Base-by-base conservation (phyloP, 2,888 invertebrate genomes). In the Eristalis tenax region DNA sequence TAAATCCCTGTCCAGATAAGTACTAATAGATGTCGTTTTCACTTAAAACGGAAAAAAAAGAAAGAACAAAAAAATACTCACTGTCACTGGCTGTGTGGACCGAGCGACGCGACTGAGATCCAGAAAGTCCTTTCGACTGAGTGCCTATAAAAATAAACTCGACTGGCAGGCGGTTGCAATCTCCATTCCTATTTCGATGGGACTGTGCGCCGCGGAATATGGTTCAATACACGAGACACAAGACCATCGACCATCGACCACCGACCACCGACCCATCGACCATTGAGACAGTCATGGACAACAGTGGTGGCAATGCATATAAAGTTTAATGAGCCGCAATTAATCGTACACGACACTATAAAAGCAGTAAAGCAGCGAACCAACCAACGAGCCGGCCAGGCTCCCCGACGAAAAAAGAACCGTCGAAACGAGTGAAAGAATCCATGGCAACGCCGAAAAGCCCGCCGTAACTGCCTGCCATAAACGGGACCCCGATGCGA, bases 321-420 rank as follows among this genome's bases (percentile, higher is more conserved):
- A 91, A 92, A 92, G 91, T 92, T 92, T 91, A 92, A 92, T 92
- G 92, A 92, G 92, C 91, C 91, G 91, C 92, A 92, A 92, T 92
- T 92, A 92, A 92, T 92, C 91, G 91, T 92, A 91, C 91, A 92
- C 90, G 88, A 90, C 90, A 91, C 91, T 90, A 91, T 91, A 91
- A 90, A 91, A 90, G 90, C 86, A 82, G 77, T 83, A 78, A 88
- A 83, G 50, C 50, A 76, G 73, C 28, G 56, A 50, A 56, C 57
- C 35, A 59, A 66, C 66, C 69, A 35, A 63, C 13, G 13, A 10
- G 32, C 32, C 1, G 32, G 32, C 8, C 32, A 0, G 69, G 26
- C 35, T 23, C 13, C 38, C 8, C 23, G 26, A 59, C 22, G 23
- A 59, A 59, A 70, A 79, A 69, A 35, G 0, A 13, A 28, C 15